Percentiles rank a stretch among this genome's conserved stretches.
Evolutionary conservation across 1,140 invertebrate species (phyloP).

Genomic region (Caenorhabditis inopinata): DNA sequence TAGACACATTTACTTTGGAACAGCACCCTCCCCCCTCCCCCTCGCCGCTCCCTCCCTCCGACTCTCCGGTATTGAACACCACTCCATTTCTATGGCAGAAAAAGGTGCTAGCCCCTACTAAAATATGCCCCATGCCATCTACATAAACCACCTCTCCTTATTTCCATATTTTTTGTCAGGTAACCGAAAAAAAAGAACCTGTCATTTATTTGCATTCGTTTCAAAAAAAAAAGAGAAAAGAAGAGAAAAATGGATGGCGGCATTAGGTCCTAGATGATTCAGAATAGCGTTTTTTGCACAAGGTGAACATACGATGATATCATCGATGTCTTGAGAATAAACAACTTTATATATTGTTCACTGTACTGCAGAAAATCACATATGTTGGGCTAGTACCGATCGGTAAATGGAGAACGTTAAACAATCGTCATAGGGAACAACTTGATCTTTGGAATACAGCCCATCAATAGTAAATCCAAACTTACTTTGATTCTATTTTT

Average conservation of each 20-base stretch:
- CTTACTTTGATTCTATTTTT: too few relatives aligned
- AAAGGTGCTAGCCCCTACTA: not conserved
- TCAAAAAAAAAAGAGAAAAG: not conserved
- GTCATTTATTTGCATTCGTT: conserved; percentile 5
- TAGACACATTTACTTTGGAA: too few relatives aligned
- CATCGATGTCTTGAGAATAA: not conserved
- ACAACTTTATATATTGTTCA: not conserved
- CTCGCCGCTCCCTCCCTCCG: too few relatives aligned
- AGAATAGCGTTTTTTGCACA: not conserved
- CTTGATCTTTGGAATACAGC: too few relatives aligned
- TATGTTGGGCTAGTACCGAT: too few relatives aligned
- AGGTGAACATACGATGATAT: not conserved
- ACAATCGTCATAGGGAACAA: too few relatives aligned
- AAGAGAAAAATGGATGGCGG: not conserved
- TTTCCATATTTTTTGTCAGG: not conserved
- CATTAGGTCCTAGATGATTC: not conserved
- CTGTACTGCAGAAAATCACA: not conserved
- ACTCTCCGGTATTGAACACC: too few relatives aligned
- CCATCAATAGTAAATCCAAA: too few relatives aligned
- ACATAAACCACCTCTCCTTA: not conserved
- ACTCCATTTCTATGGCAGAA: too few relatives aligned
- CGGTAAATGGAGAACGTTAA: too few relatives aligned
- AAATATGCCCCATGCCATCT: not conserved
- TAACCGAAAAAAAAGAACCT: not conserved
- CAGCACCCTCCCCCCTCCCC: too few relatives aligned